These are phyloP conservation scores for Rhopalosiphum nymphaeae DNA, from an alignment of 2,888 invertebrate species.

Conservation along the genomic window DNA sequence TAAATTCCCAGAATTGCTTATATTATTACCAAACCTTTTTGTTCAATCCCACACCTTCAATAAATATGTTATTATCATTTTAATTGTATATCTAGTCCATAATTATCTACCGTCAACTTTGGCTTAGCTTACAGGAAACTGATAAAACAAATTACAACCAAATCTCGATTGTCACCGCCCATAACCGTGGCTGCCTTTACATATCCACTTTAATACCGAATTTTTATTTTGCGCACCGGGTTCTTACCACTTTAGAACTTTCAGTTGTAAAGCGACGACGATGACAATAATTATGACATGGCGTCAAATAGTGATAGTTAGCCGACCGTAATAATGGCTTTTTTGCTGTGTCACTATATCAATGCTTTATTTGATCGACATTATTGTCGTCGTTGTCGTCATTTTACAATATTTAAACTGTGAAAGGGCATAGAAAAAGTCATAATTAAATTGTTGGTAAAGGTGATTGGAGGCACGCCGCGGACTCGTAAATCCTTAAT, in stretches of 20 bases:
- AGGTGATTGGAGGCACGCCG: background rate
- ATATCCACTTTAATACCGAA: background rate
- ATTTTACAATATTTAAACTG: background rate
- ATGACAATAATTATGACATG: constrained; percentile 5
- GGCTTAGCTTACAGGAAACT: background rate
- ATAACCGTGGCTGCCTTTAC: background rate
- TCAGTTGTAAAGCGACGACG: background rate
- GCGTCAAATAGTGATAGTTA: background rate
- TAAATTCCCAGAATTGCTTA: background rate
- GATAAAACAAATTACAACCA: background rate
- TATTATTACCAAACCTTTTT: background rate
- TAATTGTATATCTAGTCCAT: background rate
- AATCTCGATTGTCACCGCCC: background rate
- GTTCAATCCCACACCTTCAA: background rate
- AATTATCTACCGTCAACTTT: background rate
- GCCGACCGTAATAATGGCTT: background rate
- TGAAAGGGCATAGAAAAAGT: background rate
- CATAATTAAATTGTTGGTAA: background rate
- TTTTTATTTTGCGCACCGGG: background rate
- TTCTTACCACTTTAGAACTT: background rate
- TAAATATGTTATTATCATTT: background rate
- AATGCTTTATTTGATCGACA: background rate
- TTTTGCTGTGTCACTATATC: background rate
- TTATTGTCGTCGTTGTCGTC: background rate
- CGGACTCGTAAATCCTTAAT: background rate